phyloP scores from a whole-genome alignment of 2,113 vertebrate genomes.

The Notechis scutatus region DNA sequence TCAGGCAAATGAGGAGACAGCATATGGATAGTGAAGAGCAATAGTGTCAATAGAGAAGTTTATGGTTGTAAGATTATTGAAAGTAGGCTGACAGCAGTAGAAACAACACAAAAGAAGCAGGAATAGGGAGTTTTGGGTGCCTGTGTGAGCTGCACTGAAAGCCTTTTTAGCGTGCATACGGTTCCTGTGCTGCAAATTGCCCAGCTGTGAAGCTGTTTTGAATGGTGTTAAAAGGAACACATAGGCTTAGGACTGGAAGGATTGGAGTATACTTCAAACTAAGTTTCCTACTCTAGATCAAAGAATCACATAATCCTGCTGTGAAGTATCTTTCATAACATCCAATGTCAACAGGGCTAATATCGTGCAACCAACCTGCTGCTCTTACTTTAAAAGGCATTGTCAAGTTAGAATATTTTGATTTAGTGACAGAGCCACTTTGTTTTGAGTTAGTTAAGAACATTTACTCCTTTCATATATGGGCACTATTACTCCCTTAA shows the following conservation, averaged over 20 bases:
- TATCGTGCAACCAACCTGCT: slow-evolving; percentile 8
- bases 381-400: slow-evolving; percentile 19
- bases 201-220: neutral
- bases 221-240: neutral
- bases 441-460: slow-evolving; percentile 15
- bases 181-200: neutral
- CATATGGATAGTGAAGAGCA: neutral
- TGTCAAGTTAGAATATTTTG: neutral
- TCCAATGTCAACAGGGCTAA: slow-evolving; percentile 10
- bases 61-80: neutral
- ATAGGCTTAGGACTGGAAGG: neutral
- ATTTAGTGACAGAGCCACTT: neutral
- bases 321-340: neutral
- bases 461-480: neutral
- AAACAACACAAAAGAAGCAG: neutral
- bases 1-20: neutral
- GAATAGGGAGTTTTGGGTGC: neutral
- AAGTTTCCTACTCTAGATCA: neutral
- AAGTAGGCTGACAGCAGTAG: neutral
- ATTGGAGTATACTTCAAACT: neutral
- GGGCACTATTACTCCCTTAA: neutral
- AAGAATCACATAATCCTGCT: slow-evolving; percentile 1
- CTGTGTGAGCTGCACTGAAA: neutral
- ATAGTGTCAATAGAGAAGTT: neutral
- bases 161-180: neutral